These are phyloP conservation scores for Ladona fulva DNA, from an alignment of 1,140 invertebrate genomes.

Conservation along the genomic window DNA sequence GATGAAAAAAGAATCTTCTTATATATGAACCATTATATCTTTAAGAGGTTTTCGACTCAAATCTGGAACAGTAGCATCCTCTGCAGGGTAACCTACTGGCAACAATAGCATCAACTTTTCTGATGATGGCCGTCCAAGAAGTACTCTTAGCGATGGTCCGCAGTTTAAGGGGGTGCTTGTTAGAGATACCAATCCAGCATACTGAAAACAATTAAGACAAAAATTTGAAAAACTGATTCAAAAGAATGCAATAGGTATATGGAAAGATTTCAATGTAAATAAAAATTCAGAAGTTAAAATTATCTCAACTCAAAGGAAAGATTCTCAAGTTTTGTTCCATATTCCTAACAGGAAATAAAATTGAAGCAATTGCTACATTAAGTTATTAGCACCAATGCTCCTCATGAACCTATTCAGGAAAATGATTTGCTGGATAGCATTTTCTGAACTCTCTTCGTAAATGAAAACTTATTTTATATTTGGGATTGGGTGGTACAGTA, in stretches of 20 bases:
- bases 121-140: slow-evolving; percentile 62
- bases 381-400: too few species aligned
- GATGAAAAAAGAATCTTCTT: background rate
- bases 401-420: too few species aligned
- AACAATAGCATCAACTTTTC: slow-evolving; percentile 74
- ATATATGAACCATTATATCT: slow-evolving; percentile 58
- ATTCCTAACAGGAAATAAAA: too few species aligned
- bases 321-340: too few species aligned
- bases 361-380: too few species aligned
- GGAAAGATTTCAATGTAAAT: background rate
- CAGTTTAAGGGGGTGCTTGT: slow-evolving; percentile 85
- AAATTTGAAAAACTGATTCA: too few species aligned
- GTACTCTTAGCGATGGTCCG: slow-evolving; percentile 59
- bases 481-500: too few species aligned
- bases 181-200: slow-evolving; percentile 72
- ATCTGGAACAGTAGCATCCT: slow-evolving; percentile 67
- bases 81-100: slow-evolving; percentile 72
- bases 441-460: too few species aligned
- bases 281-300: slow-evolving; percentile 17
- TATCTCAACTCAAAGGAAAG: background rate
- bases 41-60: slow-evolving; percentile 61
- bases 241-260: slow-evolving; percentile 16
- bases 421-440: too few species aligned
- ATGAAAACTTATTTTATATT: too few species aligned
- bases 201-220: slow-evolving; percentile 42